A percentile compares a stretch with the other conserved stretches of the same genome.
Evolutionary conservation across 2,113 vertebrate genomes (phyloP).

Genomic region (Salvator merianae): DNA sequence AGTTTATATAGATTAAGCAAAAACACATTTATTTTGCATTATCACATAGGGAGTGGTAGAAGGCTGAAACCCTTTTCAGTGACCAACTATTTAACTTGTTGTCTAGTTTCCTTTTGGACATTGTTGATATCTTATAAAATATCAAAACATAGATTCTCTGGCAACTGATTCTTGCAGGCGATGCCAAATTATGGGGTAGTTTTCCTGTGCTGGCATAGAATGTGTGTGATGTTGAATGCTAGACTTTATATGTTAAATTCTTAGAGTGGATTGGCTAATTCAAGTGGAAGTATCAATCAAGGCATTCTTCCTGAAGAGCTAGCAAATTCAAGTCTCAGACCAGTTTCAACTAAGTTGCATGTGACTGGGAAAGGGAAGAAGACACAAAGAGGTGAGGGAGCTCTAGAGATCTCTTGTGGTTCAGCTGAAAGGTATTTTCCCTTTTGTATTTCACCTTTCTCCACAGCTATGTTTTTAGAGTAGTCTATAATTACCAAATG

Average conservation of each 20-base stretch:
- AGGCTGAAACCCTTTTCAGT: not conserved
- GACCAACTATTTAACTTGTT: not conserved
- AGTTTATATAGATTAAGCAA: not conserved
- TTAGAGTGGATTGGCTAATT: not conserved
- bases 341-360: not conserved
- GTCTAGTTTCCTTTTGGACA: not conserved
- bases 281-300: not conserved
- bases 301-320: not conserved
- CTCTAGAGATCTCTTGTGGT: not conserved
- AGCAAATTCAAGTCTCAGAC: too few relatives aligned
- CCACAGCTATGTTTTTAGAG: too few relatives aligned
- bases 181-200: not conserved
- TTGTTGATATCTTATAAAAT: not conserved
- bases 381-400: too few relatives aligned
- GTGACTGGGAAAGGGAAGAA: not conserved
- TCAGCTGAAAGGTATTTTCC: too few relatives aligned
- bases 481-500: too few relatives aligned
- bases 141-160: not conserved
- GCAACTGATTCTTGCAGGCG: not conserved
- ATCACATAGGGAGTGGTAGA: not conserved
- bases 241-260: not conserved
- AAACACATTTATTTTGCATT: not conserved
- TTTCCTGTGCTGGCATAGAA: conserved; percentile 1
- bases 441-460: too few relatives aligned
- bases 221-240: not conserved